Evolutionary conservation across 2,797 vertebrate genomes (phyloP).

Genomic region (Alcedo quadribrachys): DNA sequence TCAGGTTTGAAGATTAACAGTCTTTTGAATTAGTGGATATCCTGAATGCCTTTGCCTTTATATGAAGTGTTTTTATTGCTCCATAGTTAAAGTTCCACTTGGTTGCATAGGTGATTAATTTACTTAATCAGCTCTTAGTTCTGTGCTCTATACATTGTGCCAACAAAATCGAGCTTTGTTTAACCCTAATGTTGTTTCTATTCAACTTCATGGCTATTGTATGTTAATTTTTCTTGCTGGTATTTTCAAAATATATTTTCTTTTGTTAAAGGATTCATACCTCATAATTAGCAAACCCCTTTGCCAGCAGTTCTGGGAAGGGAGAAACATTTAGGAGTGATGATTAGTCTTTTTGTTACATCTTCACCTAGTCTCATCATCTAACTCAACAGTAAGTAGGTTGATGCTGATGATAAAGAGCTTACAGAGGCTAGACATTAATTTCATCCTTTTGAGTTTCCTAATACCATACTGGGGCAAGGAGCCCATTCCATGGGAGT

Average conservation of each 20-base stretch:
- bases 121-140: slow-evolving; percentile 48
- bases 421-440: neutral
- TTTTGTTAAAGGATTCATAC: neutral
- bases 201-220: neutral
- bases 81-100: slow-evolving; percentile 64
- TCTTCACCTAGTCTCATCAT: neutral
- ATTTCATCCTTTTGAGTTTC: slow-evolving; percentile 20
- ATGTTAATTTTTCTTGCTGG: neutral
- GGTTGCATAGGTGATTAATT: slow-evolving; percentile 65
- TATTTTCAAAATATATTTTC: neutral
- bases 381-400: neutral
- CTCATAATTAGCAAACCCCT: neutral
- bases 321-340: neutral
- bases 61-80: slow-evolving; percentile 62
- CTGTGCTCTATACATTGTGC: neutral
- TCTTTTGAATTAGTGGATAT: slow-evolving; percentile 57
- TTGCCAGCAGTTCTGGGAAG: neutral
- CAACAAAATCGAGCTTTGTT: slow-evolving; percentile 30
- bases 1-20: slow-evolving; percentile 69
- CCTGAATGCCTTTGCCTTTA: slow-evolving; percentile 57
- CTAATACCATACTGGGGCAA: neutral
- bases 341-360: neutral
- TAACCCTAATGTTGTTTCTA: neutral
- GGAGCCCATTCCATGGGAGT: neutral
- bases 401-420: neutral